These are phyloP conservation scores for Drosophila erecta DNA, from an alignment of 1,140 invertebrate species.

Conservation along the genomic window DNA sequence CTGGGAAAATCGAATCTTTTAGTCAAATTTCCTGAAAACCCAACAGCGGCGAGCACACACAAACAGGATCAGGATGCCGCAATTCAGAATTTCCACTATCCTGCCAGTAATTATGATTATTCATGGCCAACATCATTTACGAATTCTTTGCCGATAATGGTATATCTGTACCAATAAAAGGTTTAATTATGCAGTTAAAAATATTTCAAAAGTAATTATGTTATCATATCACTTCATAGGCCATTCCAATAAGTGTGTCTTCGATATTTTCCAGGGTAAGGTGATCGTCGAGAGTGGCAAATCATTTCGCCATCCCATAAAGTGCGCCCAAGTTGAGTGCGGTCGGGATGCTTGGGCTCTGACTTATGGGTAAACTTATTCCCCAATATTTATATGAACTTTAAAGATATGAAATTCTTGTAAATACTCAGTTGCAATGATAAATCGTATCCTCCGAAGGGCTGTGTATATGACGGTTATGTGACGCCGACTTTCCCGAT, in stretches of 20 bases:
- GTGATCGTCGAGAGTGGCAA: slow-evolving; percentile 6
- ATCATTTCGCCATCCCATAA: slow-evolving; percentile 22
- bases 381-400: no score
- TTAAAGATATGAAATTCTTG: no score
- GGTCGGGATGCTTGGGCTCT: no score
- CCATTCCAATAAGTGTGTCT: slow-evolving; percentile 39
- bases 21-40: slow-evolving; percentile 58
- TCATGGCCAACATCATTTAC: slow-evolving; percentile 23
- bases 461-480: no score
- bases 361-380: no score
- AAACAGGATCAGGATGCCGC: slow-evolving; percentile 37
- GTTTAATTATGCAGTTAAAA: no score
- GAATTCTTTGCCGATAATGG: slow-evolving; percentile 23
- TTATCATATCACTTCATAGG: slow-evolving; percentile 11
- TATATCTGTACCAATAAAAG: neutral
- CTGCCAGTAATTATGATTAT: slow-evolving; percentile 24
- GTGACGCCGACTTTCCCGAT: slow-evolving; percentile 15
- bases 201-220: neutral
- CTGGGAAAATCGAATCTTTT: slow-evolving; percentile 61
- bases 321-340: slow-evolving; percentile 46
- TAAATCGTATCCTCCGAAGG: no score
- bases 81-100: slow-evolving; percentile 6
- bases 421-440: no score
- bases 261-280: neutral
- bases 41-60: slow-evolving; percentile 5